Conservation (phyloP, 2,113 vertebrate species). For the Perognathus longimembris region DNA sequence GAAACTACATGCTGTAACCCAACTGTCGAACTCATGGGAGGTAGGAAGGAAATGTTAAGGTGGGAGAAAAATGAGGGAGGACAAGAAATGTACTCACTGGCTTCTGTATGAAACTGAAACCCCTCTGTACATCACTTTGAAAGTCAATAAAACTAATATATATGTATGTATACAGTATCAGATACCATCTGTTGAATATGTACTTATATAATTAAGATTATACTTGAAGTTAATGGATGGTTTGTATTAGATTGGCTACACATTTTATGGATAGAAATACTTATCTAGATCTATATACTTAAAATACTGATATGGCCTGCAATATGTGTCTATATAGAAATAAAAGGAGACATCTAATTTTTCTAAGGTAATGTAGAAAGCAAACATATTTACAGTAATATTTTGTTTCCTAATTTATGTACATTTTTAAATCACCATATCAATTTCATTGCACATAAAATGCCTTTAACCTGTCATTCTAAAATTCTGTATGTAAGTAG, state of each 20-base stretch:
- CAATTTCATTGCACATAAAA: background rate
- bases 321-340: background rate
- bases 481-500: background rate
- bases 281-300: background rate
- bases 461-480: background rate
- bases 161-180: background rate
- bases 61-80: no score
- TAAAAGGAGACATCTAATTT: background rate
- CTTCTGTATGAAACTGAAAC: no score
- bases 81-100: no score
- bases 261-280: background rate
- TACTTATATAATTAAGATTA: background rate
- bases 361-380: background rate
- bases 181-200: background rate
- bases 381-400: background rate
- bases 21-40: no score
- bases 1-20: no score
- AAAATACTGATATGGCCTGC: constrained; percentile 1
- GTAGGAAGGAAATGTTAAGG: no score
- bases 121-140: no score
- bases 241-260: background rate
- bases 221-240: background rate
- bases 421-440: background rate
- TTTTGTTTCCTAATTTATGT: background rate
- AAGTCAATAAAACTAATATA: no score